These are phyloP conservation scores for Dysidea cf. avara DNA, from an alignment of 37 sponge, comb jelly and placozoan species.

Conservation along the genomic window DNA sequence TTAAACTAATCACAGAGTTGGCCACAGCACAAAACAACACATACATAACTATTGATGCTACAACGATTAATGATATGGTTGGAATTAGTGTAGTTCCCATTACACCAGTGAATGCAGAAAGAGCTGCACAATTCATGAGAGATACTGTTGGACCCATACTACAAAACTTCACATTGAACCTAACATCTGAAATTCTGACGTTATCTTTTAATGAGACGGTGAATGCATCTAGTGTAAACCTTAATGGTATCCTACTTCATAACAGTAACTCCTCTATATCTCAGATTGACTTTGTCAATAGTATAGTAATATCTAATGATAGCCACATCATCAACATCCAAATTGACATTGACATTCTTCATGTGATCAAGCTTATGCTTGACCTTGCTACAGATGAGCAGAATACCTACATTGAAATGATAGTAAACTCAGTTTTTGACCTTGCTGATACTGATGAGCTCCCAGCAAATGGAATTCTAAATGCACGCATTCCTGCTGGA, in stretches of 20 bases:
- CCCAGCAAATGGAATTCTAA: slow-evolving; percentile 17
- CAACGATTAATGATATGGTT: slow-evolving; percentile 70
- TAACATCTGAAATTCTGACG: slow-evolving; percentile 67
- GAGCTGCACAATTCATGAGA: slow-evolving; percentile 24
- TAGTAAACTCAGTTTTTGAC: slow-evolving; percentile 39
- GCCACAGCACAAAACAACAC: slow-evolving; percentile 66
- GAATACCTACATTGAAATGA: slow-evolving; percentile 54
- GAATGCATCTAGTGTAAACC: slow-evolving; percentile 62
- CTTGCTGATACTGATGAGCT: slow-evolving; percentile 24
- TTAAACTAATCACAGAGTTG: slow-evolving; percentile 62
- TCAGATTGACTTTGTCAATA: slow-evolving; percentile 11
- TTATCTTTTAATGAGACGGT: slow-evolving; percentile 88
- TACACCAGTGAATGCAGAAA: slow-evolving; percentile 16
- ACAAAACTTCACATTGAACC: slow-evolving; percentile 50
- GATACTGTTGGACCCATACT: slow-evolving; percentile 74
- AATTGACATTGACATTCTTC: slow-evolving; percentile 59
- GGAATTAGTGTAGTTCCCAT: slow-evolving; percentile 42
- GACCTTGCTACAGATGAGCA: slow-evolving; percentile 47
- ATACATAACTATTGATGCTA: slow-evolving; percentile 50
- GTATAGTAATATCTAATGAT: slow-evolving; percentile 36
- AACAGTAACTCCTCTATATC: slow-evolving; percentile 19
- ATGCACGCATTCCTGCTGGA: background rate
- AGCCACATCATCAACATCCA: slow-evolving; percentile 38
- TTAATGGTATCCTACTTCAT: slow-evolving; percentile 28
- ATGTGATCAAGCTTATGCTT: slow-evolving; percentile 60